Base-by-base conservation (phyloP, 1,140 invertebrate genomes). In the Drosophila insularis region DNA sequence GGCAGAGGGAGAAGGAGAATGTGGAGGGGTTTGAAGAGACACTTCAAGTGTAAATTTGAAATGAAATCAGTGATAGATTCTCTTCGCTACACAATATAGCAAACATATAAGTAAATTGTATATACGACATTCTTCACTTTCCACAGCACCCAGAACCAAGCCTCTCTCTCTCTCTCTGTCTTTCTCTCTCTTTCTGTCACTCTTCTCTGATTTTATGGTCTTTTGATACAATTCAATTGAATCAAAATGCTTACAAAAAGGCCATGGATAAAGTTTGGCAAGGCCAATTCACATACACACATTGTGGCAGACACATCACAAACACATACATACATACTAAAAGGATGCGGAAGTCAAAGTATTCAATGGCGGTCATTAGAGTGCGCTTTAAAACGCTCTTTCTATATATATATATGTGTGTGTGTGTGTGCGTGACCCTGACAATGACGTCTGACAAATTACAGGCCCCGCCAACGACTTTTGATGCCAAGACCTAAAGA, bases 21-120 rank as follows among this genome's bases (percentile, higher is more conserved):
- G 37, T 62, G 74, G 37, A 53, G 60, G 54, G 63, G 70, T 64
- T 19, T 46, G 43, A 50, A 21, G 65, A 74, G 81, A 86, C 81
- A 78, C 74, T 78, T 81, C 63, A 69, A 85, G 82, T 85, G 82
- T 87, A 81, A 85, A 81, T 78, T 85, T 86, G 78, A 85, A 86
- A 78, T 81, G 72, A 82, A 81, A 81, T 85, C 81, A 78, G 70
- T 78, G 82, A 85, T 85, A 78, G 87, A 85, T 86, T 35, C 74
- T 73, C 40, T 64, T 74, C 63, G 70, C 78, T 74, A 66, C 58
- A 73, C 31, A 7, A 23, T 54, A 27, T n/a, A 43, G 17, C 39
- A 37, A 72, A 61, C 62, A 14, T 46, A 40, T 54, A 63, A 56
- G 65, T 68, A 55, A 71, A 80, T 63, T 65, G 50, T 19, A 69